phyloP scores from a whole-genome alignment of 53 echinoderm and acorn worm species.

The Echinometra lucunter region DNA sequence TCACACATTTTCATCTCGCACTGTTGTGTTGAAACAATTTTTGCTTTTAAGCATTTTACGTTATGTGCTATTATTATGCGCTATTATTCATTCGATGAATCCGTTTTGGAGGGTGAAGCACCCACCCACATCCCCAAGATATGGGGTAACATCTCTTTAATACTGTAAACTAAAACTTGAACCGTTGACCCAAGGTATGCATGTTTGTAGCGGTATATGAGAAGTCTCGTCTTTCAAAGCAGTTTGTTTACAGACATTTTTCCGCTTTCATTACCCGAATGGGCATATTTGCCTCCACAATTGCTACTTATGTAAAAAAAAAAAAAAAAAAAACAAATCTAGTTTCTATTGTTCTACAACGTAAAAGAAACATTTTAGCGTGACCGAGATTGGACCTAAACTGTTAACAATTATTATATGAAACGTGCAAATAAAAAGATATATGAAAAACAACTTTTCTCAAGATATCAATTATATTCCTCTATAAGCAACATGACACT shows the following conservation, averaged over 20 bases:
- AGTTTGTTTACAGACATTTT: not conserved
- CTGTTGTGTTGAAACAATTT: not conserved
- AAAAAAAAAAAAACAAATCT: too few relatives aligned
- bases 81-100: not conserved
- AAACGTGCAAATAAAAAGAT: too few relatives aligned
- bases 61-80: not conserved
- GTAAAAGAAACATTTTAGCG: too few relatives aligned
- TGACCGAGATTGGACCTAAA: too few relatives aligned
- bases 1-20: too few relatives aligned
- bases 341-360: too few relatives aligned
- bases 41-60: not conserved
- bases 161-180: slow-evolving; percentile 20
- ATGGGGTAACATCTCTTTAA: not conserved
- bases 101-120: too few relatives aligned
- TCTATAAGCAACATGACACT: too few relatives aligned
- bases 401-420: too few relatives aligned
- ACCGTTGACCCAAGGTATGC: slow-evolving; percentile 5
- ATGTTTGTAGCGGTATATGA: not conserved
- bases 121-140: not conserved
- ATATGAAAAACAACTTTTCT: too few relatives aligned
- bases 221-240: not conserved
- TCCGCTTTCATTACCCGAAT: not conserved
- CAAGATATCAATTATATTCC: too few relatives aligned
- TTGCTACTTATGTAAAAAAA: not conserved
- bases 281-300: not conserved